Evolutionary conservation across 2,113 vertebrate genomes (phyloP), one percentile per base, ranked within the genome.

Genomic region (Dipodomys ordii): DNA sequence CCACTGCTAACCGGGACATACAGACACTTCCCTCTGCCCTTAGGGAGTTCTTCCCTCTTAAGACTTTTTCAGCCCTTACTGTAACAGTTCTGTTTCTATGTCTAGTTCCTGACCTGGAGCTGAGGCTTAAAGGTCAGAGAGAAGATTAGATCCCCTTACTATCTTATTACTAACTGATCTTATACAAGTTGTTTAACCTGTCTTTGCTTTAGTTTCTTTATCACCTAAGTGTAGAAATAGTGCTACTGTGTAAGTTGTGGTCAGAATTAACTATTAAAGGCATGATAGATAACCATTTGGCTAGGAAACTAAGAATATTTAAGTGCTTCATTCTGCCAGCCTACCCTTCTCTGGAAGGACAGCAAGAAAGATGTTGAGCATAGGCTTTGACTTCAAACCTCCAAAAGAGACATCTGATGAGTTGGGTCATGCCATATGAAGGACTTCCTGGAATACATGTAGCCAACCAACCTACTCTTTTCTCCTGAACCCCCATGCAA

Each of bases 121-220:
- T 23, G 83, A 79, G n/a, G 27, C 71, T 79, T 82, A 67, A 68
- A 28, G 35, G 28, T 78, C 85, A 88, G 79, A 65, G 3, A 83
- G 64, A 73, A 68, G 53, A 20, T 79, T 69, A 72, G 83, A 64
- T 57, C 62, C 23, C 74, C 28, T 10, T 30, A 27, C 69, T 78
- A 18, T 46, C 72, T 90, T 67, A 69, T 87, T 32, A 60, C 64
- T n/a, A 83, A 62, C 90, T 91, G 67, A 80, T 86, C 49, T 65
- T 62, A 62, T 22, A 74, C 57, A 35, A 19, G 18, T 64, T 87
- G 10, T 71, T 89, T 90, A 23, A 62, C 30, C 5, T 81, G 20
- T 71, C 32, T 69, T 7, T 62, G 57, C 78, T 93, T 87, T 82
- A 69, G 78, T 79, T 78, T 90, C 46, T 83, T 90, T 19, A 32